A percentile compares a stretch with the other conserved stretches of the same genome.
Evolutionary conservation across 2,888 invertebrate genomes (phyloP).

Genomic region (Plebejus argus): DNA sequence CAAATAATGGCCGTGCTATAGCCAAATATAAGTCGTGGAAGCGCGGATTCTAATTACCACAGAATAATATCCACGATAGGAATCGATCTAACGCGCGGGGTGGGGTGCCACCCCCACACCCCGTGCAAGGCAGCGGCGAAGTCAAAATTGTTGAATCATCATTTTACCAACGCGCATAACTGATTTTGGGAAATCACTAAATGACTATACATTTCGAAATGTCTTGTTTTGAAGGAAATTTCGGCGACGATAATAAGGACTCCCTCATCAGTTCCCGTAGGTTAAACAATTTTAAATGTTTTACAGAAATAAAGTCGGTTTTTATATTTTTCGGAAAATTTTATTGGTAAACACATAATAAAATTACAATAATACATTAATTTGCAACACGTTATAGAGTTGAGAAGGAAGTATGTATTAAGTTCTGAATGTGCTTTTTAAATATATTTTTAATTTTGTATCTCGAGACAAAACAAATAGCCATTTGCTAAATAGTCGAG

Average conservation of each 20-base stretch:
- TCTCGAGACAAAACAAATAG: background rate
- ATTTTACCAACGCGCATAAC: conserved; percentile 47
- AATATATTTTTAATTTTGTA: background rate
- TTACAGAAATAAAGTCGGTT: background rate
- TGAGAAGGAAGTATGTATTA: background rate
- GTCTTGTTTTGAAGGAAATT: background rate
- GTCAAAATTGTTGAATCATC: conserved; percentile 55
- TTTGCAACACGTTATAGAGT: background rate
- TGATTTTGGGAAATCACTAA: conserved; percentile 44
- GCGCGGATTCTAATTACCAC: conserved; percentile 75
- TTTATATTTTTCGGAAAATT: no score
- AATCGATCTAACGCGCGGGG: conserved; percentile 70
- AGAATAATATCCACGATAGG: conserved; percentile 72
- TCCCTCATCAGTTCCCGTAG: background rate
- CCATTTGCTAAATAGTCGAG: background rate
- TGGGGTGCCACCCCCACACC: conserved; percentile 45
- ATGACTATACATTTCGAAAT: conserved; percentile 19
- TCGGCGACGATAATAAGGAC: background rate
- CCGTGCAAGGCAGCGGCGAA: conserved; percentile 51
- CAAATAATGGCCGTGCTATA: conserved; percentile 8
- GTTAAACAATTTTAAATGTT: background rate
- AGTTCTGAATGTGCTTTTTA: background rate
- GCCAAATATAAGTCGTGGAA: conserved; percentile 39
- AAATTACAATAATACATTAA: background rate
- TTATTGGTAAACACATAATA: no score